Percentiles rank a stretch among this genome's conserved stretches.
Evolutionary conservation across 2,113 vertebrate species (phyloP).

Genomic region (Danio rerio): GRCz12tu NC_133197.1:24127001-24127500

Average conservation of each 20-base stretch:
- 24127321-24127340: neutral
- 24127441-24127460: neutral
- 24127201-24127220: constrained; percentile 72
- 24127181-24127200: constrained; percentile 87
- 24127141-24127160: constrained; percentile 71
- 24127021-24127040: constrained; percentile 14
- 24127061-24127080: constrained; percentile 59
- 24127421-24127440: neutral
- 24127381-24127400: neutral
- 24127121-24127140: constrained; percentile 65
- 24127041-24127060: neutral
- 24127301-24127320: neutral
- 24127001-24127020: constrained; percentile 24
- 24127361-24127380: no score
- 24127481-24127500: constrained; percentile 57
- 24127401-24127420: neutral
- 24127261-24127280: constrained; percentile 46
- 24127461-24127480: neutral
- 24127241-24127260: constrained; percentile 64
- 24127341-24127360: neutral
- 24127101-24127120: constrained; percentile 66
- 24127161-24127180: constrained; percentile 72
- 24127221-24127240: constrained; percentile 74
- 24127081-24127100: constrained; percentile 60
- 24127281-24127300: neutral